Evolutionary conservation across 2,113 vertebrate species (phyloP).

Genomic region (Cephalopholis sonnerati): DNA sequence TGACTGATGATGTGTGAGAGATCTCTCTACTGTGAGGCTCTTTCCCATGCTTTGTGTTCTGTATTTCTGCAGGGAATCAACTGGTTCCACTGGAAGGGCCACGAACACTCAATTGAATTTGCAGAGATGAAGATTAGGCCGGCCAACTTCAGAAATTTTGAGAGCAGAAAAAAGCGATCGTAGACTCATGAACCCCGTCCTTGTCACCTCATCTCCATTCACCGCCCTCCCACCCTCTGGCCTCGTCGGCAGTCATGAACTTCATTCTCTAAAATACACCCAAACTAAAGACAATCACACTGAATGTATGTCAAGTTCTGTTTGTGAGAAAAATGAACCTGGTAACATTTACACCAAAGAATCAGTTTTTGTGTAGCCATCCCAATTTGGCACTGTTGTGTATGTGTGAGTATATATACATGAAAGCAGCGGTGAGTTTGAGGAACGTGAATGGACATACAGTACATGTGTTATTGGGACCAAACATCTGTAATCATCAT

Average conservation of each 20-base stretch:
- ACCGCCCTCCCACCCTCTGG: not conserved
- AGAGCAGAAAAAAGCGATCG: conserved; percentile 92
- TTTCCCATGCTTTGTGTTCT: not conserved
- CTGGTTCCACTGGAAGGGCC: conserved; percentile 99
- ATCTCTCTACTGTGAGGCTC: not conserved
- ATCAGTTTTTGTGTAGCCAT: not conserved
- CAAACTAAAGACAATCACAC: conserved; percentile 19
- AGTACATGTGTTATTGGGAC: conserved; percentile 29
- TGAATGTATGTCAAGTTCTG: conserved; percentile 32
- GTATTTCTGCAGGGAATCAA: conserved; percentile 91
- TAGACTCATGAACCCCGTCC: conserved; percentile 67
- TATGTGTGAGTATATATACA: conserved; percentile 31
- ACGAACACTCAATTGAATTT: conserved; percentile 94
- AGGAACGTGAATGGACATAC: conserved; percentile 12
- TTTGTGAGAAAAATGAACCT: conserved; percentile 6
- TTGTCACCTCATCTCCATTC: not conserved
- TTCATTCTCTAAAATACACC: conserved; percentile 15
- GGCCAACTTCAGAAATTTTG: conserved; percentile 90
- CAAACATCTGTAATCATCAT: conserved; percentile 11
- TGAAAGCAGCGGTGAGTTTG: conserved; percentile 24
- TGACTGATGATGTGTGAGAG: not conserved
- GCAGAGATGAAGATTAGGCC: conserved; percentile 98
- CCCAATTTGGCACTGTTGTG: not conserved
- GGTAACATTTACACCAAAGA: conserved; percentile 44
- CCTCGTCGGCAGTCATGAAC: not conserved